Evolutionary conservation across 53 echinoderm and acorn worm species (phyloP).

Genomic region (Astropecten irregularis): DNA sequence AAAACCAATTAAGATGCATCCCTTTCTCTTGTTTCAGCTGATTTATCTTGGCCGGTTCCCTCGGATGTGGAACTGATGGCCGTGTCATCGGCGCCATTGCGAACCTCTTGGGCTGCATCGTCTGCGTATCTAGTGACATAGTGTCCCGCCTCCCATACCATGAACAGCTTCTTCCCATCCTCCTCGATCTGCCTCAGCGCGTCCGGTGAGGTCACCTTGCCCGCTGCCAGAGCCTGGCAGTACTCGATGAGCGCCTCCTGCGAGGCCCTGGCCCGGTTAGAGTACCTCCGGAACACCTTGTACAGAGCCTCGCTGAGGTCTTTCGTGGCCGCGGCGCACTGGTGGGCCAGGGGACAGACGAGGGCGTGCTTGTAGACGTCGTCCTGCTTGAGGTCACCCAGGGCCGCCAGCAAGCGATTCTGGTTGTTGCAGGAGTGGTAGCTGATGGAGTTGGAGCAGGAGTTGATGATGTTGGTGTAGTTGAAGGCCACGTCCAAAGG

Average conservation of each 20-base stretch:
- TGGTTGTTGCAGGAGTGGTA: background rate
- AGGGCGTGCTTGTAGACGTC: constrained; percentile 46
- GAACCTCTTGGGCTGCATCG: too few relatives aligned
- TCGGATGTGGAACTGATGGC: too few relatives aligned
- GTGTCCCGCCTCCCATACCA: constrained; percentile 34
- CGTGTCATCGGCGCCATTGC: too few relatives aligned
- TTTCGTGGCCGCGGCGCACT: constrained; percentile 18
- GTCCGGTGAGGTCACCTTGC: constrained; percentile 21
- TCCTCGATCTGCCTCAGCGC: constrained; percentile 23
- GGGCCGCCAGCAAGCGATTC: background rate
- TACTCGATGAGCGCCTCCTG: constrained; percentile 38
- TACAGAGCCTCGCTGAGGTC: constrained; percentile 25
- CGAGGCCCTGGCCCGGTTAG: constrained; percentile 32
- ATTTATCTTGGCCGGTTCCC: too few relatives aligned
- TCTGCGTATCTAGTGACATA: constrained; percentile 32
- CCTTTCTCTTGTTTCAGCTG: too few relatives aligned
- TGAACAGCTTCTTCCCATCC: constrained; percentile 30
- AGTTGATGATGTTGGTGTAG: constrained; percentile 37
- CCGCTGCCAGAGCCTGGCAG: constrained; percentile 16
- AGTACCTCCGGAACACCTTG: constrained; percentile 32
- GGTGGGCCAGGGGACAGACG: constrained; percentile 19
- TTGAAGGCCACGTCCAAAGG: constrained; percentile 33
- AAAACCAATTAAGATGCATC: too few relatives aligned
- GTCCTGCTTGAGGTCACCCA: background rate
- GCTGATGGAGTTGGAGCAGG: constrained; percentile 28